Evolutionary conservation across 2,113 vertebrate species (phyloP).

Genomic region (Excalfactoria chinensis): DNA sequence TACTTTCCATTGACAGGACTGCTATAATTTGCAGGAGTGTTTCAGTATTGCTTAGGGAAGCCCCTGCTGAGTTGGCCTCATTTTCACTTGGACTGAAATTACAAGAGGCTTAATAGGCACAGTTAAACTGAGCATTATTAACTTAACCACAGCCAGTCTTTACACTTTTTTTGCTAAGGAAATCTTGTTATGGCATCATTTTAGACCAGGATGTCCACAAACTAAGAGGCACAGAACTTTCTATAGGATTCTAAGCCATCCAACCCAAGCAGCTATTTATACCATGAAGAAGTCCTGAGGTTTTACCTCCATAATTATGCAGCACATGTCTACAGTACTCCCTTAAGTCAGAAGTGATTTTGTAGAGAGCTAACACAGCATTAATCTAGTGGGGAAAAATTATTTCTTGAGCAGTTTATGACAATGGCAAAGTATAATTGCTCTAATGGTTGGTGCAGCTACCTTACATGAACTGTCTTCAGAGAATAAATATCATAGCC

Average conservation of each 20-base stretch:
- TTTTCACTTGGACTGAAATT: neutral
- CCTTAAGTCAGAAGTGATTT: neutral
- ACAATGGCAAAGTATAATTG: constrained; percentile 44
- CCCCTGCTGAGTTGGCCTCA: neutral
- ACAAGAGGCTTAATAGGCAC: neutral
- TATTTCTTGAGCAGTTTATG: neutral
- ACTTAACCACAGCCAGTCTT: neutral
- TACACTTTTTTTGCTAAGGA: neutral
- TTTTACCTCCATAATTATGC: neutral
- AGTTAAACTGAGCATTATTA: neutral
- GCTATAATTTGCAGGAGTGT: neutral
- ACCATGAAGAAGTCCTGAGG: neutral
- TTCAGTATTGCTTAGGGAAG: neutral
- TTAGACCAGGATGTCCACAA: neutral
- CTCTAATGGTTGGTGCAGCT: constrained; percentile 18
- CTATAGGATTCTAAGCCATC: neutral
- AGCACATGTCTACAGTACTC: neutral
- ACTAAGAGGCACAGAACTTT: neutral
- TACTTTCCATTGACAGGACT: neutral
- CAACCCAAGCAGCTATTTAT: neutral
- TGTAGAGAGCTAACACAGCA: neutral
- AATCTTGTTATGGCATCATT: neutral
- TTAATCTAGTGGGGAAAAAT: constrained; percentile 20
- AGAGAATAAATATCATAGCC: constrained; percentile 10
- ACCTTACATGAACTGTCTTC: neutral